Percentiles rank a stretch among this genome's conserved stretches.
Conservation (phyloP, 2,113 vertebrate genomes). For the Oryzias woworae region DNA sequence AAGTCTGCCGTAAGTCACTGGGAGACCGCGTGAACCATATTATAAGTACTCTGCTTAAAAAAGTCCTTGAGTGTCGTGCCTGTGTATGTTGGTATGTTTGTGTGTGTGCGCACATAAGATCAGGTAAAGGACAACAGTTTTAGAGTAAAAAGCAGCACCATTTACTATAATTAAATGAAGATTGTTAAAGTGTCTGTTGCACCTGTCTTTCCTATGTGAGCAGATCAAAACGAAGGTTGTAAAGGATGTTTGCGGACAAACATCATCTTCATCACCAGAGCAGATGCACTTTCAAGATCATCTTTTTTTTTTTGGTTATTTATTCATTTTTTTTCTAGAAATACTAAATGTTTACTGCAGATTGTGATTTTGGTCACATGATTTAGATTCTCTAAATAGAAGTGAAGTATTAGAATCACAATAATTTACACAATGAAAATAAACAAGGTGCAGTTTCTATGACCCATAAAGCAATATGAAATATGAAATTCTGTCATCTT, state of each 20-base stretch:
- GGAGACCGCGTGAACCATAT: slow-evolving; percentile 70
- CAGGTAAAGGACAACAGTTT: slow-evolving; percentile 75
- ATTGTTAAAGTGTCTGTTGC: slow-evolving; percentile 81
- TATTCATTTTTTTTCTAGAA: slow-evolving; percentile 23
- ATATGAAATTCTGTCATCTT: slow-evolving; percentile 67
- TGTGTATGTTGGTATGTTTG: slow-evolving; percentile 40
- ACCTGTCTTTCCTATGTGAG: slow-evolving; percentile 75
- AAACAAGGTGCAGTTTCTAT: slow-evolving; percentile 56
- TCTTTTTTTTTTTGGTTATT: slow-evolving; percentile 26
- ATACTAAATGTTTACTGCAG: slow-evolving; percentile 53
- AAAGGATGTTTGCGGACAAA: slow-evolving; percentile 28
- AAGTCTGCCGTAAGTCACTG: slow-evolving; percentile 56
- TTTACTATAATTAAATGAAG: slow-evolving; percentile 79
- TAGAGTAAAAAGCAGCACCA: slow-evolving; percentile 85
- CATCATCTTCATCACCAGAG: slow-evolving; percentile 28
- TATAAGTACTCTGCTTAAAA: slow-evolving; percentile 75
- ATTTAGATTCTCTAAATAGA: slow-evolving; percentile 49
- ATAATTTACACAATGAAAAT: slow-evolving; percentile 38
- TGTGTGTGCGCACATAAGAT: slow-evolving; percentile 70
- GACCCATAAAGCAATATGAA: slow-evolving; percentile 51
- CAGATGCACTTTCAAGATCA: slow-evolving; percentile 48
- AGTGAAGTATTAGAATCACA: slow-evolving; percentile 54
- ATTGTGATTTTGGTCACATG: slow-evolving; percentile 47
- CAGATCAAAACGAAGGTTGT: slow-evolving; percentile 54
- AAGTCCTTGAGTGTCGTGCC: slow-evolving; percentile 69